These are phyloP conservation scores for Puffinus mauretanicus DNA, from an alignment of 2,113 vertebrate genomes.

Conservation along the genomic window DNA sequence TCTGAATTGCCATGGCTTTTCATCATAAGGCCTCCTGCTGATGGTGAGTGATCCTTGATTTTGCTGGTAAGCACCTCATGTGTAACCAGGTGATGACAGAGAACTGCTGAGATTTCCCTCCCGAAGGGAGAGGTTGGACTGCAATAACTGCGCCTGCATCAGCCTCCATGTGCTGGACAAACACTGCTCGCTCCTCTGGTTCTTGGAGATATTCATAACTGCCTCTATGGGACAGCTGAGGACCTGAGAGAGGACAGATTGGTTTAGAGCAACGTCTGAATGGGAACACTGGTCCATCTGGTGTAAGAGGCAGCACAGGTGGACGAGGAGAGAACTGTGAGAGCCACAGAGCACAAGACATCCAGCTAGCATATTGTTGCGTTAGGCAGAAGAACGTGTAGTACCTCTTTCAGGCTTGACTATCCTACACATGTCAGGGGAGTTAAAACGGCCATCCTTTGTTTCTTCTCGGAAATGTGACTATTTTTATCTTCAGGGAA, in stretches of 20 bases:
- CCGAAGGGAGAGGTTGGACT: background rate
- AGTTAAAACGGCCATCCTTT: background rate
- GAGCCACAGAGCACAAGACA: background rate
- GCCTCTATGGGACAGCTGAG: background rate
- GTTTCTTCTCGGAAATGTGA: background rate
- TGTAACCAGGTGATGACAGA: background rate
- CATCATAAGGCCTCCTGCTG: background rate
- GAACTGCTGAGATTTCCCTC: background rate
- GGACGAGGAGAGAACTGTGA: background rate
- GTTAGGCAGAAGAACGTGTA: background rate
- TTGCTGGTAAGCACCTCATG: background rate
- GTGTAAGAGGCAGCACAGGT: background rate
- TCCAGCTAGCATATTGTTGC: background rate
- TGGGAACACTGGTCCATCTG: background rate
- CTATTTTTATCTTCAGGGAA: background rate
- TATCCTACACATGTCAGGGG: background rate
- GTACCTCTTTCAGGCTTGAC: background rate
- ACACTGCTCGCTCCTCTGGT: background rate
- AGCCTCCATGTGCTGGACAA: background rate
- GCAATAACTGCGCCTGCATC: background rate
- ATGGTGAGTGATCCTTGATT: background rate
- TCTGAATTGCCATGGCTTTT: background rate
- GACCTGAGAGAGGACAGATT: background rate
- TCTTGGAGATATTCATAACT: background rate
- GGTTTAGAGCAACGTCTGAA: background rate